Evolutionary conservation across 1,140 invertebrate genomes (phyloP).

Genomic region (roundworm (Caenorhabditis elegans)): WBcel235 BX284604.4:3891501-3892000

Average conservation of each 20-base stretch:
- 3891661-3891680: neutral
- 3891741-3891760: neutral
- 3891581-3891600: neutral
- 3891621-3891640: neutral
- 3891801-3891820: too few species aligned
- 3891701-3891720: neutral
- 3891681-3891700: neutral
- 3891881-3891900: neutral
- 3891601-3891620: neutral
- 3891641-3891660: neutral
- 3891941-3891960: conserved; percentile 8
- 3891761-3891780: conserved; percentile 1
- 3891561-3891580: neutral
- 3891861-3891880: neutral
- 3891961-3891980: neutral
- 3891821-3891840: too few species aligned
- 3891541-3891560: conserved; percentile 8
- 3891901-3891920: neutral
- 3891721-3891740: neutral
- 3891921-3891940: conserved; percentile 7
- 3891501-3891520: neutral
- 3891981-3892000: neutral
- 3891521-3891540: neutral
- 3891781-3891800: neutral
- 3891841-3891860: neutral